phyloP scores from a whole-genome alignment of 2,113 vertebrate genomes.

The Nerophis lumbriciformis region DNA sequence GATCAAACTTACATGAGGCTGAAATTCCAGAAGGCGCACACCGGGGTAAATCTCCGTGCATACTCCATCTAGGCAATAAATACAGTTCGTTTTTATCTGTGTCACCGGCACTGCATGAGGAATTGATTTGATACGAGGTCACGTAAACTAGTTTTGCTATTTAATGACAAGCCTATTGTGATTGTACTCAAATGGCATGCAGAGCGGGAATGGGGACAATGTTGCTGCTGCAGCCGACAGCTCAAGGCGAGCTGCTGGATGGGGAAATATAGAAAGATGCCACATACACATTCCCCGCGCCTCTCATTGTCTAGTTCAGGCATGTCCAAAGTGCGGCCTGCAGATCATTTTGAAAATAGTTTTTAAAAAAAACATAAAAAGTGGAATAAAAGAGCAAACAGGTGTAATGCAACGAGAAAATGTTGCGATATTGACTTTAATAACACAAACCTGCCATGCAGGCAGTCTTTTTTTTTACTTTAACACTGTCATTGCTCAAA shows the following conservation, averaged over 20 bases:
- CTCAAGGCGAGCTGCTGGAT: background rate
- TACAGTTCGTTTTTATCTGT: conserved; percentile 12
- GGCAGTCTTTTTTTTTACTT: no score
- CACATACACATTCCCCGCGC: no score
- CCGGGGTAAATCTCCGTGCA: conserved; percentile 47
- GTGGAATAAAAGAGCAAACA: no score
- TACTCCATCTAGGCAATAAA: conserved; percentile 53
- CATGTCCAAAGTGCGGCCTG: no score
- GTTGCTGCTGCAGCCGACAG: background rate
- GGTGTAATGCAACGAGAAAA: no score
- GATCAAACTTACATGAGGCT: conserved; percentile 66
- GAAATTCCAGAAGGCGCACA: conserved; percentile 76
- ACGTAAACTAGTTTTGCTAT: background rate
- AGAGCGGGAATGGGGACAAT: background rate
- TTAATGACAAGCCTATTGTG: background rate
- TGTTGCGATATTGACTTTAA: no score
- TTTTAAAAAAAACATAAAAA: no score
- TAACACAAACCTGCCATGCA: no score
- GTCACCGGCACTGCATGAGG: background rate
- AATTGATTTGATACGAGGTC: background rate
- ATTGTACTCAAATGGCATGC: background rate
- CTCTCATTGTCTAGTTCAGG: no score
- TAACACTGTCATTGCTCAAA: no score
- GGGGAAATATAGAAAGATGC: background rate
- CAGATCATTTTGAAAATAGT: no score